Evolutionary conservation across 2,888 invertebrate genomes (phyloP).

Genomic region (Ditylenchus weischeri): DNA sequence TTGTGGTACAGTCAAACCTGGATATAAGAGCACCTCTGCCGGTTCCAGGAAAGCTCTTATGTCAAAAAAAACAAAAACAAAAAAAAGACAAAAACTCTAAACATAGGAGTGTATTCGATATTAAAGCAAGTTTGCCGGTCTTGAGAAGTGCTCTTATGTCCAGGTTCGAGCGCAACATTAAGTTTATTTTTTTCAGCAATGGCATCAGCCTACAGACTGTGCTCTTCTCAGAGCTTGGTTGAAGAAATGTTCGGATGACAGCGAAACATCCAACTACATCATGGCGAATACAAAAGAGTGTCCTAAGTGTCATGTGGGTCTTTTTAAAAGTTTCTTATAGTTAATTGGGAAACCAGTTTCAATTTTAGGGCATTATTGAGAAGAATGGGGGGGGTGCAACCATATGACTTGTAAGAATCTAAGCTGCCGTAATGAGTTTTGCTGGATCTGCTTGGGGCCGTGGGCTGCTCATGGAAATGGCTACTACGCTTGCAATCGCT

Average conservation of each 20-base stretch:
- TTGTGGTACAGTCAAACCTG: too few relatives aligned
- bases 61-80: too few relatives aligned
- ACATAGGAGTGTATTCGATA: too few relatives aligned
- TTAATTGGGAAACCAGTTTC: too few relatives aligned
- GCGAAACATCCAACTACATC: conserved; percentile 98
- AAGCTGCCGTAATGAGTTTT: conserved; percentile 94
- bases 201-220: conserved; percentile 98
- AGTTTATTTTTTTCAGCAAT: conserved; percentile 63
- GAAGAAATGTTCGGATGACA: conserved; percentile 97
- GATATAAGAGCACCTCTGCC: too few relatives aligned
- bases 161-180: too few relatives aligned
- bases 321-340: not conserved
- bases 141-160: too few relatives aligned
- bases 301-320: conserved; percentile 81
- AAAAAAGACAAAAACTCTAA: too few relatives aligned
- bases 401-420: conserved; percentile 99
- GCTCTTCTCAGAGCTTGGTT: conserved; percentile 85
- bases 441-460: conserved; percentile 97
- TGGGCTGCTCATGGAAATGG: conserved; percentile 75
- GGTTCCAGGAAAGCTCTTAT: too few relatives aligned
- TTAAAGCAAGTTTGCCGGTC: too few relatives aligned
- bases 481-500: conserved; percentile 87
- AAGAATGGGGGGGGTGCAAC: conserved; percentile 77
- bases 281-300: conserved; percentile 99
- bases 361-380: conserved; percentile 36